phyloP scores from a whole-genome alignment of 2,113 vertebrate species.

The Pavo muticus region DNA sequence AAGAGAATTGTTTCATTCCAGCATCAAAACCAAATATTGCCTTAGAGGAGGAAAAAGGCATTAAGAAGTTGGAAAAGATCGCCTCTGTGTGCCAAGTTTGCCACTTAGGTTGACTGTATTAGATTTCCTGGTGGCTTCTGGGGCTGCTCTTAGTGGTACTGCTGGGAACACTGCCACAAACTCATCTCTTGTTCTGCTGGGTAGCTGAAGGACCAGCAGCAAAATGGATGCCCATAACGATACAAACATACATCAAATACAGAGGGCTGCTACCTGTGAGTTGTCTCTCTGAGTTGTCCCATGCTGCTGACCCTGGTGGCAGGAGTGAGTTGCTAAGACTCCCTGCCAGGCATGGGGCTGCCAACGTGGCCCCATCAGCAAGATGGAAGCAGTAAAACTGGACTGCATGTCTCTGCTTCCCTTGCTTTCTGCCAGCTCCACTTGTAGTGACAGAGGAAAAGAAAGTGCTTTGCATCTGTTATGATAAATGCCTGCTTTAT shows the following conservation, averaged over 20 bases:
- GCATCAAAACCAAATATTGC: neutral
- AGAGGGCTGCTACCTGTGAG: neutral
- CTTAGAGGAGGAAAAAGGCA: neutral
- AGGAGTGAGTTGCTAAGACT: neutral
- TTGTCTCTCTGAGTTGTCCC: neutral
- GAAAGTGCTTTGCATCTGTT: neutral
- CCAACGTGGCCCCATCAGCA: neutral
- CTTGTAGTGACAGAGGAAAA: neutral
- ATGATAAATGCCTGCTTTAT: conserved; percentile 24
- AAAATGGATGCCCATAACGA: neutral
- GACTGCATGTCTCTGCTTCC: neutral
- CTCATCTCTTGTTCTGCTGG: neutral
- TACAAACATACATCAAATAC: neutral
- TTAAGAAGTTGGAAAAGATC: neutral
- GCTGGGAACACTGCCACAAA: neutral
- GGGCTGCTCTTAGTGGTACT: neutral
- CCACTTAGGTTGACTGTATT: neutral
- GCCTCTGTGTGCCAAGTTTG: neutral
- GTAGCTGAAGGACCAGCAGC: neutral
- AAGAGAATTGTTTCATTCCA: neutral
- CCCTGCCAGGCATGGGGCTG: neutral
- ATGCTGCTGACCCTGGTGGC: neutral
- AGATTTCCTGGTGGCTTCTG: neutral
- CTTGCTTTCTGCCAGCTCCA: neutral
- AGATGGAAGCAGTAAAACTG: neutral